phyloP scores from a whole-genome alignment of 2,797 vertebrate species.

The Girardinus metallicus region DNA sequence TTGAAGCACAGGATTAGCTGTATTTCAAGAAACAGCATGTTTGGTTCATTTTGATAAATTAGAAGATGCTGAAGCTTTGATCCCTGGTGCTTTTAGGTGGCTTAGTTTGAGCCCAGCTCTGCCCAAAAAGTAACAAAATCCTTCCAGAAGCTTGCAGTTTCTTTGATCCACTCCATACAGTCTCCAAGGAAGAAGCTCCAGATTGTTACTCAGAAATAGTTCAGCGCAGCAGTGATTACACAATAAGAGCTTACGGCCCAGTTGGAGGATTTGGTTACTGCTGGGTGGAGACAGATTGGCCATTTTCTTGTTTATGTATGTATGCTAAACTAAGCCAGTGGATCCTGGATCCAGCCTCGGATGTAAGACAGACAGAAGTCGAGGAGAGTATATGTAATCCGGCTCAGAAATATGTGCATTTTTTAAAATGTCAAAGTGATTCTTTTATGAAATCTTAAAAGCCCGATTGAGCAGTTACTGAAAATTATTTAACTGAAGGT shows the following conservation, averaged over 20 bases:
- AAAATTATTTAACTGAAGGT: not conserved
- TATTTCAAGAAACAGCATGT: not conserved
- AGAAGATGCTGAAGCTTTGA: conserved; percentile 1
- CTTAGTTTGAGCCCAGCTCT: conserved; percentile 1
- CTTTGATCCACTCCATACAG: not conserved
- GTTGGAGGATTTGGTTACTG: conserved; percentile 9
- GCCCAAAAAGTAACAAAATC: conserved; percentile 14
- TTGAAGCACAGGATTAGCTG: not conserved
- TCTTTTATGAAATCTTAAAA: not conserved
- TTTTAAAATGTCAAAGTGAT: not conserved
- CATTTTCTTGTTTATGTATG: conserved; percentile 6
- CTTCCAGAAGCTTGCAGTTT: conserved; percentile 7
- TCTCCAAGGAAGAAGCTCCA: conserved; percentile 1
- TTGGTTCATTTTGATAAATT: not conserved
- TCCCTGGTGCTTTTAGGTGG: conserved; percentile 1
- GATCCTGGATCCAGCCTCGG: not conserved
- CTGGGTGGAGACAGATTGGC: conserved; percentile 6
- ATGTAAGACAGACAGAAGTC: conserved; percentile 2
- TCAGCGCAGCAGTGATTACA: conserved; percentile 6
- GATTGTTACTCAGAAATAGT: conserved; percentile 14
- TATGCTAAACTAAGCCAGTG: conserved; percentile 5
- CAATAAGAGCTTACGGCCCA: conserved; percentile 11
- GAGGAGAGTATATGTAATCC: not conserved
- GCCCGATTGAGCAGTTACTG: not conserved
- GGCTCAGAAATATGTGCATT: not conserved